Evolutionary conservation across 1,140 invertebrate genomes (phyloP).

Genomic region (Capitella teleta): DNA sequence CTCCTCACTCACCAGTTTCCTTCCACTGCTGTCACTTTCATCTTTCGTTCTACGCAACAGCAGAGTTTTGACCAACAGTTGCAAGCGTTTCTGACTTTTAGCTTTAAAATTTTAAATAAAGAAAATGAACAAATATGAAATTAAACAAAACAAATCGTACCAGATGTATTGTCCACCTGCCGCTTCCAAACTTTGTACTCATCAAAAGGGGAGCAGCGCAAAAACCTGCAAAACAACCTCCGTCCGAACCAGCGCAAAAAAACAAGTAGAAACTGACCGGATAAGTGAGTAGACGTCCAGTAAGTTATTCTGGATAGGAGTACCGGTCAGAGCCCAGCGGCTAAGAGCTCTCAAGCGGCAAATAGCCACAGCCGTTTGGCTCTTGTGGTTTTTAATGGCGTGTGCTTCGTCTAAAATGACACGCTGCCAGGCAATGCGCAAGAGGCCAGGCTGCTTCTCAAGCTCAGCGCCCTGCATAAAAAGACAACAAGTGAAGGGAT

Average conservation of each 20-base stretch:
- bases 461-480: no score
- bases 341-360: constrained; percentile 44
- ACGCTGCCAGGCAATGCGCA: constrained; percentile 64
- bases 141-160: constrained; percentile 12
- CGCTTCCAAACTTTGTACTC: constrained; percentile 57
- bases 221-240: constrained; percentile 50
- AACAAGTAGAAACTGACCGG: constrained; percentile 32
- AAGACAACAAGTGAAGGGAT: no score
- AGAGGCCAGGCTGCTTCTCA: constrained; percentile 40
- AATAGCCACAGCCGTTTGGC: constrained; percentile 58
- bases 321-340: constrained; percentile 83
- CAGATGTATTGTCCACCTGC: constrained; percentile 60
- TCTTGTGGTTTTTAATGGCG: constrained; percentile 75
- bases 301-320: constrained; percentile 88
- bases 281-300: constrained; percentile 76
- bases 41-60: constrained; percentile 74
- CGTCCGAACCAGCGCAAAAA: background rate
- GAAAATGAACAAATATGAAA: background rate
- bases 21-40: constrained; percentile 47
- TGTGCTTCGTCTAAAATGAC: constrained; percentile 91
- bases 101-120: no score
- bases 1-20: constrained; percentile 24
- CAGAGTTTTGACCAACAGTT: constrained; percentile 65
- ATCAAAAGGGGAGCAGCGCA: constrained; percentile 74
- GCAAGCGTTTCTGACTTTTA: constrained; percentile 59